Evolutionary conservation across 1,140 invertebrate species (phyloP).

Genomic region (Cryptotermes secundus): DNA sequence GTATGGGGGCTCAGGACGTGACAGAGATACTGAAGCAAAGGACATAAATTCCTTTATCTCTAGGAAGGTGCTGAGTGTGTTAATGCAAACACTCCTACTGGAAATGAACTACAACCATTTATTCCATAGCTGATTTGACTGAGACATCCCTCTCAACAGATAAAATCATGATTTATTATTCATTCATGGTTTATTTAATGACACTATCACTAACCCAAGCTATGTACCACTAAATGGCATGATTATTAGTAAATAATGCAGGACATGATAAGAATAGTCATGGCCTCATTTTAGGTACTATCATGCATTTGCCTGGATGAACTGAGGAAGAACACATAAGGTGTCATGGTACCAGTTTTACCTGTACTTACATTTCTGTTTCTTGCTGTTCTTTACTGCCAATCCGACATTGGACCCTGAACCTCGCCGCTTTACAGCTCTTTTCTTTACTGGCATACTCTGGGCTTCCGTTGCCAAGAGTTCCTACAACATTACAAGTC

Average conservation of each 20-base stretch:
- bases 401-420: neutral
- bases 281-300: no score
- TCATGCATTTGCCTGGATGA: no score
- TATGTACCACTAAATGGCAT: neutral
- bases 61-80: no score
- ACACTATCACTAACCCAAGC: neutral
- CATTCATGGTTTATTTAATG: neutral
- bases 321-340: no score
- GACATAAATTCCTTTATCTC: neutral
- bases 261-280: no score
- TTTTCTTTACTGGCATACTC: neutral
- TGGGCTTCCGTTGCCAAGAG: neutral
- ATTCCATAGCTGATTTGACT: neutral
- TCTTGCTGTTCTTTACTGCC: neutral
- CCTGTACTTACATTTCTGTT: neutral
- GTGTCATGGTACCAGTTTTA: neutral
- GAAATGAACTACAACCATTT: neutral
- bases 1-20: slow-evolving; percentile 40
- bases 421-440: neutral
- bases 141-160: neutral
- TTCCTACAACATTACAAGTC: no score
- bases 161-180: neutral
- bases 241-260: no score
- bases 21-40: neutral
- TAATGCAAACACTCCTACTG: no score